Evolutionary conservation across 2,113 vertebrate species (phyloP).

Genomic region (crab-eating macaque (Macaca fascicularis)): DNA sequence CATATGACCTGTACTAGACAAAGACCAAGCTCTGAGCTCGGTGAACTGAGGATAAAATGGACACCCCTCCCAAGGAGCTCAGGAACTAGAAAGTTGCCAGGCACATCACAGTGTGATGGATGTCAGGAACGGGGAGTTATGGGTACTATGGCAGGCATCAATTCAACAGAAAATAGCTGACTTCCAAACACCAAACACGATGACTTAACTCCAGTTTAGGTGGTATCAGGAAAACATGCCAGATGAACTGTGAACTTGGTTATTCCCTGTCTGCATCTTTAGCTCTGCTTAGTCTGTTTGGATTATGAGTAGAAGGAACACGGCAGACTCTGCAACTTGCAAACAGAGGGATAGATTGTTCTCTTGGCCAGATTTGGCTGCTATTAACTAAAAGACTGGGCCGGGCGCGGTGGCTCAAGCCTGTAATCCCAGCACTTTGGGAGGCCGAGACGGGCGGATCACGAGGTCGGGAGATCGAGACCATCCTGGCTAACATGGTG

Average conservation of each 20-base stretch:
- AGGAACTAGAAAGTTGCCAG: background rate
- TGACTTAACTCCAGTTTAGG: background rate
- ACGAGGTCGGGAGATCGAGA: too few relatives aligned
- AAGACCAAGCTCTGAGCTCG: background rate
- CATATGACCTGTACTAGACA: background rate
- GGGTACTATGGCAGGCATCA: rapidly evolving
- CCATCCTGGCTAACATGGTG: too few relatives aligned
- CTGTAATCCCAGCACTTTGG: too few relatives aligned
- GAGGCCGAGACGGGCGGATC: too few relatives aligned
- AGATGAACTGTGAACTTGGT: background rate
- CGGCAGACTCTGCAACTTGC: background rate
- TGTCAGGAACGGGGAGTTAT: rapidly evolving
- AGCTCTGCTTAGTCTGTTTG: background rate
- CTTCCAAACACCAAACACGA: background rate
- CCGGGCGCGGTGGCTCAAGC: too few relatives aligned
- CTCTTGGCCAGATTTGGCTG: background rate
- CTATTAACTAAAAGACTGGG: background rate
- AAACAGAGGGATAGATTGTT: background rate
- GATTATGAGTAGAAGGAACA: background rate
- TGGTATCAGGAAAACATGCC: background rate
- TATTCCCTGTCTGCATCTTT: background rate
- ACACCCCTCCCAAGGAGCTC: too few relatives aligned
- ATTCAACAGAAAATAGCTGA: background rate
- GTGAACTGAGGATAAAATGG: background rate
- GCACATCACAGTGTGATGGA: background rate